Percentiles rank a stretch among this genome's conserved stretches.
Evolutionary conservation across 2,888 invertebrate species (phyloP).

Genomic region (Diabrotica balteata): DNA sequence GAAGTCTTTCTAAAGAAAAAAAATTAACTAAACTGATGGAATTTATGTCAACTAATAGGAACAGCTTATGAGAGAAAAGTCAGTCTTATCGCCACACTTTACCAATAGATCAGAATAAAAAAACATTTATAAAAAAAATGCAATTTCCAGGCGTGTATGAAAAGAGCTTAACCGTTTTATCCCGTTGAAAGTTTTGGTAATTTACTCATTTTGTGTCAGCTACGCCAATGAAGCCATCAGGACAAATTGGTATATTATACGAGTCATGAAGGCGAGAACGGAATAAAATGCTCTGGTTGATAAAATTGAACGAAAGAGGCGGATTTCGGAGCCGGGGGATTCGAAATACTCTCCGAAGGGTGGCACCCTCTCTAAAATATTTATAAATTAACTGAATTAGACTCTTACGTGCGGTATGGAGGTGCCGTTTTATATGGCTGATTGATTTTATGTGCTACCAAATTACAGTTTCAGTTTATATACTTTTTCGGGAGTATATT

Average conservation of each 20-base stretch:
- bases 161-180: too few species aligned
- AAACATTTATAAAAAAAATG: too few species aligned
- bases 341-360: conserved; percentile 23
- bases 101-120: too few species aligned
- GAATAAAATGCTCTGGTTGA: conserved; percentile 55
- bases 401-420: conserved; percentile 33
- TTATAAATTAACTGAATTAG: conserved; percentile 57
- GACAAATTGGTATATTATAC: conserved; percentile 58
- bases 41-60: too few species aligned
- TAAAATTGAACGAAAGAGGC: conserved; percentile 57
- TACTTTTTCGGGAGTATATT: conserved; percentile 13
- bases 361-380: conserved; percentile 51
- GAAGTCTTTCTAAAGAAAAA: too few species aligned
- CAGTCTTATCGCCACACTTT: too few species aligned
- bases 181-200: too few species aligned
- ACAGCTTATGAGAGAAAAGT: too few species aligned
- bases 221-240: conserved; percentile 37
- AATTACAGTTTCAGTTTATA: conserved; percentile 21
- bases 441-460: conserved; percentile 27
- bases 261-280: conserved; percentile 57
- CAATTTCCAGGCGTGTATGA: too few species aligned
- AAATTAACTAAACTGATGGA: too few species aligned
- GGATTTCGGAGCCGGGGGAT: conserved; percentile 46
- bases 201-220: neutral
- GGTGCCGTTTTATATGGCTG: conserved; percentile 22